Evolutionary conservation across 2,797 vertebrate species (phyloP).

Genomic region (Rhincodon typus): DNA sequence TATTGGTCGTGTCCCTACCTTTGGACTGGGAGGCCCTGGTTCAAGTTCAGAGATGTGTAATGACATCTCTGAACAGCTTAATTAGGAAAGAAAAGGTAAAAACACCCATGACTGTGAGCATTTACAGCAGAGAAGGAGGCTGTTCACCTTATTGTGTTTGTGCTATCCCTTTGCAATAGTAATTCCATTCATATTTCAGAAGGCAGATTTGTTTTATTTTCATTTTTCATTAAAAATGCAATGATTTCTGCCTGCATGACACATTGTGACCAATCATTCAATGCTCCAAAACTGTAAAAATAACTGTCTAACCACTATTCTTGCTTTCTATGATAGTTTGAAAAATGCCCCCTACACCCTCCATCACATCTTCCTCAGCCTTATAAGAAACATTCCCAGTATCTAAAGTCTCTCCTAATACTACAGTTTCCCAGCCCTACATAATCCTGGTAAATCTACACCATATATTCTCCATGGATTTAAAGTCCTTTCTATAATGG

Average conservation of each 20-base stretch:
- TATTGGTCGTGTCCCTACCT: no score
- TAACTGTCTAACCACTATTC: background rate
- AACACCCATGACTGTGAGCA: no score
- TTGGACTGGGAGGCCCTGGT: no score
- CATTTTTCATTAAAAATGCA: background rate
- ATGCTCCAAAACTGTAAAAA: background rate
- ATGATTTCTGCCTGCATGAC: background rate
- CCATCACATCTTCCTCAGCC: background rate
- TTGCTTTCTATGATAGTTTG: background rate
- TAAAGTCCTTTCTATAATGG: background rate
- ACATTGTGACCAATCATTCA: background rate
- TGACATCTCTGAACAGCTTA: no score
- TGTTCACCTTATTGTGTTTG: background rate
- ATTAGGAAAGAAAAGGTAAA: no score
- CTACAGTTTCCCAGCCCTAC: background rate
- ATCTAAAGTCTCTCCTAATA: background rate
- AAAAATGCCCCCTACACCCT: background rate
- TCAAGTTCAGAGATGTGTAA: no score
- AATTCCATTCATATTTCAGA: no score
- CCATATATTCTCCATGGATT: background rate
- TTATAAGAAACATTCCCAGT: background rate
- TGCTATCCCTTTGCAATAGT: background rate
- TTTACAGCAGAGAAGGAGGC: background rate
- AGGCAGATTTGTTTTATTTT: no score
- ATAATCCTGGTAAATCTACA: background rate